Conservation (phyloP, 1,140 invertebrate genomes). For the Neelides sp. region DNA sequence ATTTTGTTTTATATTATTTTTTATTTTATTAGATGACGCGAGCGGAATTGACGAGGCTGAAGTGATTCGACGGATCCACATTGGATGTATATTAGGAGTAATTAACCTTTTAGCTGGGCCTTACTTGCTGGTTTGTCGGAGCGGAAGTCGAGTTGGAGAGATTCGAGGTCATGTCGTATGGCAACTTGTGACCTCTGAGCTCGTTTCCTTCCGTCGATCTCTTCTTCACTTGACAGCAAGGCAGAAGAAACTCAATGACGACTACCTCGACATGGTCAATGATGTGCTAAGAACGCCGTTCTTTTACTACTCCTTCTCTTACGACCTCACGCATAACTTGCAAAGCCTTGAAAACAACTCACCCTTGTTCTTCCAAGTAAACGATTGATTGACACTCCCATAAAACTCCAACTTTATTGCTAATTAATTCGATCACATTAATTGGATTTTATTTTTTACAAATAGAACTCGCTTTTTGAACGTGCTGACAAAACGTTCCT, state of each 20-base stretch:
- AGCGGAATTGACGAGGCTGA: slow-evolving; percentile 49
- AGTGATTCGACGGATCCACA: slow-evolving; percentile 46
- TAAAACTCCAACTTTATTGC: background rate
- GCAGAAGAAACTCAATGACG: slow-evolving; percentile 60
- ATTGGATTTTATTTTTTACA: background rate
- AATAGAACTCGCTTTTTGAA: slow-evolving; percentile 44
- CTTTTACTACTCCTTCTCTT: slow-evolving; percentile 85
- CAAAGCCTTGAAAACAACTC: slow-evolving; percentile 79
- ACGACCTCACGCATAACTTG: slow-evolving; percentile 83
- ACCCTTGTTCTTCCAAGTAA: slow-evolving; percentile 64
- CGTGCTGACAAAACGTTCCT: slow-evolving; percentile 77
- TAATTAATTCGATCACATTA: slow-evolving; percentile 5
- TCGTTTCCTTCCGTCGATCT: slow-evolving; percentile 74
- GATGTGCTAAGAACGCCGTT: slow-evolving; percentile 60
- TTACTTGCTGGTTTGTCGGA: slow-evolving; percentile 82
- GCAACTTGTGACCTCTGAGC: slow-evolving; percentile 64
- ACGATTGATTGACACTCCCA: no score
- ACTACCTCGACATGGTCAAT: slow-evolving; percentile 69
- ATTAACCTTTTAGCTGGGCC: slow-evolving; percentile 71
- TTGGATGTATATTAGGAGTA: slow-evolving; percentile 80
- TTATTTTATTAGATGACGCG: slow-evolving; percentile 40
- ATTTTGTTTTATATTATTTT: no score
- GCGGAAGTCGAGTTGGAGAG: slow-evolving; percentile 67
- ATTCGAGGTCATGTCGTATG: slow-evolving; percentile 76
- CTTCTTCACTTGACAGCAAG: slow-evolving; percentile 68